These are phyloP conservation scores for Morus bassanus DNA, from an alignment of 2,797 vertebrate species.

Conservation along the genomic window DNA sequence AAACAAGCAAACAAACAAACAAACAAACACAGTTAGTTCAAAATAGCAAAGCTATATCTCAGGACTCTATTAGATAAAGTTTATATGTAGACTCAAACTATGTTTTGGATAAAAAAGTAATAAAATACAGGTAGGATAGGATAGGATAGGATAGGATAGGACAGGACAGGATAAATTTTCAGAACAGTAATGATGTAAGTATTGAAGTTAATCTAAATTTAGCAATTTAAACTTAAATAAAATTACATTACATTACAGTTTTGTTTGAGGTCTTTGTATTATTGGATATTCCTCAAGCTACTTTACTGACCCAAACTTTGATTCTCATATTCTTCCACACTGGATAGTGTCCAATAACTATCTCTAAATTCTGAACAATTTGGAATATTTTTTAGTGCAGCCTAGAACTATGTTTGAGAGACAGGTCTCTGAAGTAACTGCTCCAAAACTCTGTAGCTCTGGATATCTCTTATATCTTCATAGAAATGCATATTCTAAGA, in stretches of 20 bases:
- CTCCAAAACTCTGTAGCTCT: background rate
- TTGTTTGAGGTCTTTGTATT: background rate
- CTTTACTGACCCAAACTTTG: background rate
- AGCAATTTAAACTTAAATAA: background rate
- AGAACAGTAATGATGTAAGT: background rate
- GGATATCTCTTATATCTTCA: background rate
- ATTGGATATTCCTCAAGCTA: background rate
- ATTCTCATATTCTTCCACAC: background rate
- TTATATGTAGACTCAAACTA: background rate
- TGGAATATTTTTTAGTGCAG: background rate
- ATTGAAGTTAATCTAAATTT: background rate
- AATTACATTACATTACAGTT: background rate
- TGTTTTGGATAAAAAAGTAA: background rate
- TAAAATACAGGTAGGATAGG: background rate
- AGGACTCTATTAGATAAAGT: background rate
- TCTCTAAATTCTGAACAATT: background rate
- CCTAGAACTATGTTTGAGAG: background rate
- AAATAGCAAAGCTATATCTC: background rate
- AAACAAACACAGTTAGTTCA: background rate
- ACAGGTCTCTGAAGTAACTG: background rate
- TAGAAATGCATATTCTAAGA: background rate
- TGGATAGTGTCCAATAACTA: background rate
- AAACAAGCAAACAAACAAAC: background rate
- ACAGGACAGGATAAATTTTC: background rate
- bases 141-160: background rate